Evolutionary conservation across 2,113 vertebrate genomes (phyloP).

Genomic region (Eptesicus fuscus): DNA sequence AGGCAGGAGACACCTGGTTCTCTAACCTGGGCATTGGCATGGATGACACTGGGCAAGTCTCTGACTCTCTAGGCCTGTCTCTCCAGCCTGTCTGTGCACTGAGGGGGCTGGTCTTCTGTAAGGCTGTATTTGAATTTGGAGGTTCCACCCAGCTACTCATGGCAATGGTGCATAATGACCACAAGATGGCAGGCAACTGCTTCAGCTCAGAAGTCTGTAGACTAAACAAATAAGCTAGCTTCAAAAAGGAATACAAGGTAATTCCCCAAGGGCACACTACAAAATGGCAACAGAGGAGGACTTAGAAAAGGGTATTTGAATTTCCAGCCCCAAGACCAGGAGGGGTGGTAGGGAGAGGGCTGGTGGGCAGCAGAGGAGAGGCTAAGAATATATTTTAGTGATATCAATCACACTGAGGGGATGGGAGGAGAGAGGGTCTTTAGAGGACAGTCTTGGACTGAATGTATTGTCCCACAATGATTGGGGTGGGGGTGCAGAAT

Average conservation of each 20-base stretch:
- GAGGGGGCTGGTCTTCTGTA: neutral
- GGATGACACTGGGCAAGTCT: neutral
- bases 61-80: neutral
- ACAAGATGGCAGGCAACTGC: conserved; percentile 51
- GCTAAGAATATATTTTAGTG: neutral
- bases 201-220: conserved; percentile 9
- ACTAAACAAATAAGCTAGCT: neutral
- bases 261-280: neutral
- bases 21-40: neutral
- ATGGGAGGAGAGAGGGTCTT: neutral
- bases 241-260: neutral
- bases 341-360: neutral
- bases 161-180: neutral
- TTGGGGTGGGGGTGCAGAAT: neutral
- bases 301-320: neutral
- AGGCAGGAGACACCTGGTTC: neutral
- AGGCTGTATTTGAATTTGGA: neutral
- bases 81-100: neutral
- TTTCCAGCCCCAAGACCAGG: neutral
- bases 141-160: neutral
- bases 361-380: neutral
- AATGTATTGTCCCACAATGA: neutral
- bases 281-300: neutral
- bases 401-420: neutral
- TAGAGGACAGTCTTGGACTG: neutral